Evolutionary conservation across 2,113 vertebrate genomes (phyloP), one percentile per base, ranked within the genome.

Genomic region (Aegithalos caudatus): DNA sequence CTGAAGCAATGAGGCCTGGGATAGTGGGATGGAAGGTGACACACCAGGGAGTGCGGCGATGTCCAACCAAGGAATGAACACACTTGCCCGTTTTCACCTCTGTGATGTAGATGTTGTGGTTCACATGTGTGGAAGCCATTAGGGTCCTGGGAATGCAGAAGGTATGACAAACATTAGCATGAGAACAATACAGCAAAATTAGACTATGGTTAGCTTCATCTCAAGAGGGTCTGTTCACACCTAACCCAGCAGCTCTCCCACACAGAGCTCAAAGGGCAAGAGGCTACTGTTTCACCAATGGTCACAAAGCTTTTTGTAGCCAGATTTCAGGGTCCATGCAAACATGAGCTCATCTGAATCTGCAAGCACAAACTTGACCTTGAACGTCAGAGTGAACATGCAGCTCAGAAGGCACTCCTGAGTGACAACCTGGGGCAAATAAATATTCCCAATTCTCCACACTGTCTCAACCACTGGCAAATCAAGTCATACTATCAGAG

Each of bases 41-140:
- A 92, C 99, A 99, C 99, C 99, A 99, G 9, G 99, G 99, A 53
- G 99, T 99, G 50, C 99, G 98, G 47, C 99, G 98, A 96, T 99
- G 99, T 92, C 99, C 99, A 95, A 99, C 99, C 80, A 99, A 88
- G 92, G 99, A 99, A 97, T 99, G 99, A 48, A 99, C 98, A 96
- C 99, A 99, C 89, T 99, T 99, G 93, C 99, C 99, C 20, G 99
- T 99, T 98, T 99, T 99, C 97, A 99, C 99, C 95, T 99, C 99
- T 23, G 99, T 99, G 83, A 99, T 99, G 96, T 99, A 99, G 95
- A 99, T 99, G 97, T 99, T 99, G 98, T 99, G 99, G 95, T 99
- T 99, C 92, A 99, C 99, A 2, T 99, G 99, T n/a, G 99, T 99
- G 89, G 99, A 99, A 69, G 99, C 99, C 98, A 99, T 99, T 4